Base-by-base conservation (phyloP, 1,140 invertebrate species). In the Aphelenchoides avenae region DNA sequence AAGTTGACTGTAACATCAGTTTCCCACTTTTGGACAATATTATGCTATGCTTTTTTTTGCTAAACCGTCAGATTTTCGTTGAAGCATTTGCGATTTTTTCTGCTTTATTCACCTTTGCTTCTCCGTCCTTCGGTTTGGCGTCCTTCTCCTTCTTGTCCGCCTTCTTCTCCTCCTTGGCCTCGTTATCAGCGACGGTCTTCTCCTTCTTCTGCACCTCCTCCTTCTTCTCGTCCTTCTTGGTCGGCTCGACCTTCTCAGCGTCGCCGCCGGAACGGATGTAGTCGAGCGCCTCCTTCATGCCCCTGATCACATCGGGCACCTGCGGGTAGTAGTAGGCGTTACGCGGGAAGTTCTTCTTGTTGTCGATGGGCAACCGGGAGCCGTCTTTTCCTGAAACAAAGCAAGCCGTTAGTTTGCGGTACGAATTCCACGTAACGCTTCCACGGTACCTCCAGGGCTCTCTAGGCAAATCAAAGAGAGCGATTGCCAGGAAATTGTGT, bases 361-460 rank as follows among this genome's bases (percentile, higher is more conserved):
- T 75, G 54, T 75, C 66, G 6, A 73, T 68, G 29, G 54, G 41
- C 37, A 76, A 37, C 9, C 51, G 65, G 26, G 69, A 51, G 34
- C 71, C 71, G 11, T 72, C 37, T 42, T 72, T 69, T 33, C 76
- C 74, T 74, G 31, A 42, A 75, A 75, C 24, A 27, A 52, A n/a
- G 5, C 6, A 2, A 26, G 55, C 29, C 52, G 22, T 64, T 61
- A 9, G 13, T 20, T 46, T 52, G 3, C n/a, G n/a, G n/a, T n/a
- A n/a, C n/a, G n/a, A n/a, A n/a, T n/a, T n/a, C n/a, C n/a, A n/a
- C n/a, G n/a, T n/a, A n/a, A n/a, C n/a, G n/a, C n/a, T n/a, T n/a
- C n/a, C n/a, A n/a, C n/a, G n/a, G n/a, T n/a, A n/a, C n/a, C n/a
- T n/a, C n/a, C n/a, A n/a, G n/a, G n/a, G n/a, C n/a, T n/a, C n/a